phyloP scores from a whole-genome alignment of 2,113 vertebrate species.

The Peromyscus californicus region DNA sequence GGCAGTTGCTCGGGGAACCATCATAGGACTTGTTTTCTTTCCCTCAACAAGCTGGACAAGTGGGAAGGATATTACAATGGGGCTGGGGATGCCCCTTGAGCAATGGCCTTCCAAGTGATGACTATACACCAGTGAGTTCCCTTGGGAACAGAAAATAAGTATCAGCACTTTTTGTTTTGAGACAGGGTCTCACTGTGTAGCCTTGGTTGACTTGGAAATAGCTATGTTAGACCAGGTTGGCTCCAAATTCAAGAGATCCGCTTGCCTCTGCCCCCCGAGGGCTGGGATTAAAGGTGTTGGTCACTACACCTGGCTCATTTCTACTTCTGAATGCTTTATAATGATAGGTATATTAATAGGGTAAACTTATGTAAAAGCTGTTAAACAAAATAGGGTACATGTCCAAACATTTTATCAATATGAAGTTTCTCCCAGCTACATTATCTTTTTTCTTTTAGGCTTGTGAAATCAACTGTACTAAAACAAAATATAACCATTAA shows the following conservation, averaged over 20 bases:
- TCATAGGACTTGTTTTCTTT: not conserved
- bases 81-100: not conserved
- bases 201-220: not conserved
- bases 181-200: not conserved
- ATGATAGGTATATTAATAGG: not conserved
- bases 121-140: not conserved
- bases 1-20: not conserved
- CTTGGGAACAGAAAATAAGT: not conserved
- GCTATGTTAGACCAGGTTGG: not conserved
- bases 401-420: not conserved
- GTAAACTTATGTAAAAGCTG: not conserved
- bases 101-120: not conserved
- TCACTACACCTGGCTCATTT: not conserved
- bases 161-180: not conserved
- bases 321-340: not conserved
- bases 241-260: not conserved
- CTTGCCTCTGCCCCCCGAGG: not conserved
- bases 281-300: not conserved
- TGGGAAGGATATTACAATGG: not conserved
- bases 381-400: not conserved
- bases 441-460: not conserved
- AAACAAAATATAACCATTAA: not conserved
- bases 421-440: not conserved
- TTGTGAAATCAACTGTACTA: not conserved
- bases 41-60: not conserved